These are phyloP conservation scores for Thryonomys swinderianus DNA, from an alignment of 2,113 vertebrate species.

Conservation along the genomic window DNA sequence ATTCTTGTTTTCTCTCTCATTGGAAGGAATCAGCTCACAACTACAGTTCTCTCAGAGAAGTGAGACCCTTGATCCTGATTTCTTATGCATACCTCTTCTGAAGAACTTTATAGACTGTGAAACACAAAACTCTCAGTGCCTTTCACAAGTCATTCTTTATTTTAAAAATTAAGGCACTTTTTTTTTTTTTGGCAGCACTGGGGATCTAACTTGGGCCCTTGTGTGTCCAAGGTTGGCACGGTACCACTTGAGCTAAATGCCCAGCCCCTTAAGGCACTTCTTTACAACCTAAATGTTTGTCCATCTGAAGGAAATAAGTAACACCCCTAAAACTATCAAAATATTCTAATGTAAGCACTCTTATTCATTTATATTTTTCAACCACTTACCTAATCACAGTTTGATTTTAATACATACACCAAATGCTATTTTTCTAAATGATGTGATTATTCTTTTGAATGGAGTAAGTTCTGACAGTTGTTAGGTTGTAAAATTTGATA, in stretches of 20 bases:
- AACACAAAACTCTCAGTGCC: neutral
- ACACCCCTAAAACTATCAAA: neutral
- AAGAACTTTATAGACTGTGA: neutral
- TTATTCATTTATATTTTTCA: conserved; percentile 5
- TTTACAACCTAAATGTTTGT: neutral
- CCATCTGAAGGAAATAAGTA: conserved; percentile 39
- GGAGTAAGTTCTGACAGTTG: neutral
- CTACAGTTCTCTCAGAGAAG: neutral
- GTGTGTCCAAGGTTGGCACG: too few species aligned
- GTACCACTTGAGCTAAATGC: too few species aligned
- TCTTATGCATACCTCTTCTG: neutral
- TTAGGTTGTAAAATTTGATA: neutral
- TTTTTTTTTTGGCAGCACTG: too few species aligned
- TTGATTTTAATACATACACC: neutral
- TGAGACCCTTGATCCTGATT: neutral
- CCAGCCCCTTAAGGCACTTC: neutral
- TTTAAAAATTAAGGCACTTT: neutral
- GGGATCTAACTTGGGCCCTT: too few species aligned
- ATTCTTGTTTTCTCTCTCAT: neutral
- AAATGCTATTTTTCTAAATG: neutral
- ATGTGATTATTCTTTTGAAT: neutral
- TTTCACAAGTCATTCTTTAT: neutral
- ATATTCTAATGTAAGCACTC: neutral
- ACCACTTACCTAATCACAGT: neutral
- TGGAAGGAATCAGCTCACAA: neutral